A percentile compares a stretch with the other conserved stretches of the same genome.
These are phyloP conservation scores for Leptinotarsa texana DNA, from an alignment of 1,140 invertebrate genomes.

Conservation along the genomic window DNA sequence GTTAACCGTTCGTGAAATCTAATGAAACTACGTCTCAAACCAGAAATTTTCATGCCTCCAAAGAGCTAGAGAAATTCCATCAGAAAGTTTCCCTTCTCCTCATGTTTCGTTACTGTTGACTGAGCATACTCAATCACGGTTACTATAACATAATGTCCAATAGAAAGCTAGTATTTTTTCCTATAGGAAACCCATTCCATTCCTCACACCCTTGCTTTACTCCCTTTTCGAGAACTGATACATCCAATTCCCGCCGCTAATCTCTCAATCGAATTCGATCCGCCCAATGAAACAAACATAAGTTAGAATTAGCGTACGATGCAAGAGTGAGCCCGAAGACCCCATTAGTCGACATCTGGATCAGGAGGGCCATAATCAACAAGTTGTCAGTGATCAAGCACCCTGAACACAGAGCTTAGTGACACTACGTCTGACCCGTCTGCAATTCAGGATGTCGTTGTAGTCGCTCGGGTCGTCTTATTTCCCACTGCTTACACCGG, in stretches of 20 bases:
- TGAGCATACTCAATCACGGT: too few species aligned
- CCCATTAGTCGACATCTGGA: background rate
- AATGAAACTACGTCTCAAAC: too few species aligned
- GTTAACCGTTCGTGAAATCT: too few species aligned
- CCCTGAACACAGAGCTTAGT: background rate
- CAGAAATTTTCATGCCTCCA: too few species aligned
- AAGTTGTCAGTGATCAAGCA: conserved; percentile 17
- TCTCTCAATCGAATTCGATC: background rate
- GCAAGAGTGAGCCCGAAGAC: background rate
- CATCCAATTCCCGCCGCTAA: background rate
- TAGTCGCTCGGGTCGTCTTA: background rate
- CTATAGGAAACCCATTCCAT: too few species aligned
- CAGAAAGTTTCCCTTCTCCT: too few species aligned
- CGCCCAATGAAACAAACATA: conserved; percentile 3
- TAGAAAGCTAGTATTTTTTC: too few species aligned
- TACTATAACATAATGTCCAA: too few species aligned
- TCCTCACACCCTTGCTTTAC: too few species aligned
- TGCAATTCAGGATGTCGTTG: background rate
- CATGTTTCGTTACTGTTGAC: too few species aligned
- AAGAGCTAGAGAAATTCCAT: too few species aligned
- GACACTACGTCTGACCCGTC: conserved; percentile 1
- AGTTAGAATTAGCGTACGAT: background rate
- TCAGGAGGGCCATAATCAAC: conserved; percentile 10
- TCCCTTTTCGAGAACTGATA: too few species aligned
- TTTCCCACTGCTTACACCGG: background rate